phyloP scores from a whole-genome alignment of 2,888 invertebrate species.

The Stenurella melanura region DNA sequence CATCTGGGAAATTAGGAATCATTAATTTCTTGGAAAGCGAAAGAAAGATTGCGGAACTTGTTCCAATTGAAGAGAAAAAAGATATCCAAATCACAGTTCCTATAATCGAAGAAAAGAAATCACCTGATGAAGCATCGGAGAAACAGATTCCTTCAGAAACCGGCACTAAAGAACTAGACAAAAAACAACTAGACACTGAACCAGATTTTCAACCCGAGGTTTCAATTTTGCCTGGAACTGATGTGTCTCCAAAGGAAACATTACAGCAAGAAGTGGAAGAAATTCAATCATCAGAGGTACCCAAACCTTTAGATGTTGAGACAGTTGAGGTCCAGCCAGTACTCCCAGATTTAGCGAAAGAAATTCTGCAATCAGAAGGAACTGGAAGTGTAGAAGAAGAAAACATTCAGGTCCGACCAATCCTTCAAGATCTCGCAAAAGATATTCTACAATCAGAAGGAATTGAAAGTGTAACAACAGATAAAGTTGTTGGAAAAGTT shows the following conservation, averaged over 20 bases:
- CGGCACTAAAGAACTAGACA: neutral
- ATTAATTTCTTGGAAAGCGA: constrained; percentile 55
- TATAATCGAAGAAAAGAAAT: neutral
- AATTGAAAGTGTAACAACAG: neutral
- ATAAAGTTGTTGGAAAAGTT: neutral
- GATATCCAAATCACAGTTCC: neutral
- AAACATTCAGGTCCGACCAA: constrained; percentile 29
- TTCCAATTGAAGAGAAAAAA: constrained; percentile 25
- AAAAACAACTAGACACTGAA: neutral
- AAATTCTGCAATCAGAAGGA: constrained; percentile 19
- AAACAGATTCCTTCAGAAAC: neutral
- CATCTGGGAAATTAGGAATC: constrained; percentile 30
- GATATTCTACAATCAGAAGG: constrained; percentile 19
- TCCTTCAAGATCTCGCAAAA: neutral
- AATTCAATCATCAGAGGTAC: neutral
- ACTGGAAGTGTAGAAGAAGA: neutral
- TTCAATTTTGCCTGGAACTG: neutral
- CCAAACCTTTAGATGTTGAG: neutral
- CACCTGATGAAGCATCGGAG: neutral
- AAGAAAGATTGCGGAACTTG: constrained; percentile 43
- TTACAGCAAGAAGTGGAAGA: neutral
- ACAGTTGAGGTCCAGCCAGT: neutral
- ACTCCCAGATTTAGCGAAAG: neutral
- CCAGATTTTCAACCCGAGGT: neutral
- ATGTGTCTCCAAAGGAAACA: neutral